Base-by-base conservation (phyloP, 2,113 vertebrate genomes). In the Jaculus jaculus region DNA sequence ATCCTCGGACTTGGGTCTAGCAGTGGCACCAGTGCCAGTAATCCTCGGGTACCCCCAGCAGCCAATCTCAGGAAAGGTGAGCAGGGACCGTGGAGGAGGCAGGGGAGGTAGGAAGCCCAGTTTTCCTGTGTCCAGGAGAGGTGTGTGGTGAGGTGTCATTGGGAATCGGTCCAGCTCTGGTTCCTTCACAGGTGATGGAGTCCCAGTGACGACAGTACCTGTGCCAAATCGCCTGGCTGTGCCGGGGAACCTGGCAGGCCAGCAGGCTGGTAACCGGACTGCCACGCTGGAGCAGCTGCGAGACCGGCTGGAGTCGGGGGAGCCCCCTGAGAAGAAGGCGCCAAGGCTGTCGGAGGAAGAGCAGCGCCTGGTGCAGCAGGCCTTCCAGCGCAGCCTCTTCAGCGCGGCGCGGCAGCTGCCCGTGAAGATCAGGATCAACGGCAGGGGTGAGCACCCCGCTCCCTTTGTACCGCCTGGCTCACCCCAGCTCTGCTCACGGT, bases 361-460 rank as follows among this genome's bases (percentile, higher is more conserved):
- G 96, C 99, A 99, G 97, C 98, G 99, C 71, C 97, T 99, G 7
- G 98, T 99, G 91, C 99, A 99, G 97, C 99, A 99, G 97, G 99
- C 99, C 11, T 98, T 99, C 72, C 99, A 99, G 96, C 99, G 99
- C 85, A 99, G 99, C 98, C 97, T 99, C 2, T 96, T 99, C 95
- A 98, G 98, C 97, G 97, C 99, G 98, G 99, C 99, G 0, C 98
- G 99, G 42, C 99, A 99, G 97, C 98, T 99, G 91, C 99, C 99
- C 78, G 97, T 99, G 98, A 99, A 98, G 97, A 98, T 99, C 93
- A 99, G 98, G 78, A 98, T 98, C 97, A 99, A 98, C 1, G 98
- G 98, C 80, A 98, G 99, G 34, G 99, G 99, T 99, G 92, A 98
- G 98, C 10, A 3, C 34, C 5, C 2, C 16, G n/a, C 68, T 75